Evolutionary conservation across 2,888 invertebrate species (phyloP), one percentile per base, ranked within the genome.

Genomic region (Dynastes hyllus): DNA sequence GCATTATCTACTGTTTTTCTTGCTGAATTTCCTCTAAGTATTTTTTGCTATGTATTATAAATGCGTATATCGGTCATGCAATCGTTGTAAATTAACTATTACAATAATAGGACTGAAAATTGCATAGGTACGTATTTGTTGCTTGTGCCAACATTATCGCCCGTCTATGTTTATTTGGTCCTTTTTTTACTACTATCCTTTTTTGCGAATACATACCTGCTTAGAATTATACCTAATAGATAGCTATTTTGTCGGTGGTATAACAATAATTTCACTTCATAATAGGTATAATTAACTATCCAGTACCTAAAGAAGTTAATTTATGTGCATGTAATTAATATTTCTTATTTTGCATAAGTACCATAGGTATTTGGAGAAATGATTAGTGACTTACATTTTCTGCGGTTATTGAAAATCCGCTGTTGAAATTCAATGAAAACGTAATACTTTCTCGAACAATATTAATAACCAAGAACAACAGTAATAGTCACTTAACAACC

Each of bases 401-500:
- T 27, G 11, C 13, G 4, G 27, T 6, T 69, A 29, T 6, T 51
- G 13, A 13, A 51, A 69, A 69, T 69, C 69, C 69, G 51, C 8
- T 66, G 40, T 69, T 51, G 69, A 69, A 27, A 27, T 13, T n/a
- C 66, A 13, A 16, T 45, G 27, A 2, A 37, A 50, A 11, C 13
- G 51, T 51, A 22, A 29, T 22, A 16, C 29, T 27, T 69, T 69
- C 69, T 32, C 16, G 6, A 16, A 9, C 40, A 45, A 40, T 2
- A 67, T 45, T 22, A 67, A 45, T 67, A 22, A 45, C 45, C 2
- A 45, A 8, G 40, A 67, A 67, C 16, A 37, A 37, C 3, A 27
- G 63, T 63, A 27, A 51, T 27, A 51, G 69, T 69, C 69, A 69
- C 69, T 50, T 16, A 69, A 50, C 50, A 69, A 69, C 69, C 29